phyloP scores from a whole-genome alignment of 2,113 vertebrate genomes.

The Oophaga pumilio region DNA sequence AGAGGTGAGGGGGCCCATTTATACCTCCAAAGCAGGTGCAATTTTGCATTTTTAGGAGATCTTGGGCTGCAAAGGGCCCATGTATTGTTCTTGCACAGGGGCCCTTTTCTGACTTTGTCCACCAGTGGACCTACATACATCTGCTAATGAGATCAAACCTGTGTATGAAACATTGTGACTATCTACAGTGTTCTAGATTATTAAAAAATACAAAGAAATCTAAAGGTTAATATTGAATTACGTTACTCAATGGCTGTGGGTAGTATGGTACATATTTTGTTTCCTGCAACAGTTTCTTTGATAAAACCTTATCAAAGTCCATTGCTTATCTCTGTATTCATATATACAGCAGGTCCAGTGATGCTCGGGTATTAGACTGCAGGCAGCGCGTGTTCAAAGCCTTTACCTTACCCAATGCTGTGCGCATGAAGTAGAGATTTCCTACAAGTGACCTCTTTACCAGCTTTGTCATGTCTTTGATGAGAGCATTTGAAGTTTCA shows the following conservation, averaged over 20 bases:
- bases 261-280: background rate
- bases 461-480: conserved; percentile 24
- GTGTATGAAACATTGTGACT: background rate
- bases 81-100: too few relatives aligned
- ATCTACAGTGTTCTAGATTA: background rate
- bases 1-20: too few relatives aligned
- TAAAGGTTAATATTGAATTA: conserved; percentile 3
- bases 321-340: conserved; percentile 20
- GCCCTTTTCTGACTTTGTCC: too few relatives aligned
- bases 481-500: conserved; percentile 3
- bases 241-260: background rate
- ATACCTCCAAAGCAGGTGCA: too few relatives aligned
- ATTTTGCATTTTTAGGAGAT: too few relatives aligned
- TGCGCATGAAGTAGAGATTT: conserved; percentile 13
- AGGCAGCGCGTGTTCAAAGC: conserved; percentile 25
- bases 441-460: conserved; percentile 21
- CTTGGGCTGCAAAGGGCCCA: too few relatives aligned
- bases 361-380: conserved; percentile 11
- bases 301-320: conserved; percentile 1
- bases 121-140: background rate
- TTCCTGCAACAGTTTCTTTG: conserved; percentile 10
- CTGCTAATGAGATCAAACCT: background rate
- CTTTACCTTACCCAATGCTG: background rate
- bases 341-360: conserved; percentile 27
- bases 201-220: background rate